A percentile compares a stretch with the other conserved stretches of the same genome.
phyloP scores from a whole-genome alignment of 2,888 invertebrate genomes.

The Chrysina gloriosa region DNA sequence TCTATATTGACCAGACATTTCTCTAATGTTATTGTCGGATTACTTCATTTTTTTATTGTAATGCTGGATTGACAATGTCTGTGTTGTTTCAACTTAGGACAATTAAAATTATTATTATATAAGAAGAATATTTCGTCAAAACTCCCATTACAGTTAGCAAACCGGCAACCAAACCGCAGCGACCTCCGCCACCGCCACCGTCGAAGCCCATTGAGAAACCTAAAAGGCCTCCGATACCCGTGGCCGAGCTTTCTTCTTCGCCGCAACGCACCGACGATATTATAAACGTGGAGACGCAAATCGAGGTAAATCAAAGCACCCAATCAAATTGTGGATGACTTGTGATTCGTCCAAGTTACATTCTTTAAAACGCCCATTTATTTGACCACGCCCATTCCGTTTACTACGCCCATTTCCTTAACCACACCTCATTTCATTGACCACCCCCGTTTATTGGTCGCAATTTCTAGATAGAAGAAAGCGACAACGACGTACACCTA shows the following conservation, averaged over 20 bases:
- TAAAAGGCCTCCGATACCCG: slow-evolving; percentile 57
- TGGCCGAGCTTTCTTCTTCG: slow-evolving; percentile 50
- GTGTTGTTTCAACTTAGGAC: too few species aligned
- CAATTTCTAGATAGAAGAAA: slow-evolving; percentile 21
- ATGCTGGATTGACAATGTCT: too few species aligned
- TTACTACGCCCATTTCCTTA: too few species aligned
- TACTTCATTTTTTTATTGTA: too few species aligned
- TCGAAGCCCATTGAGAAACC: slow-evolving; percentile 58
- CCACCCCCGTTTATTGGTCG: too few species aligned
- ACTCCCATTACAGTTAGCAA: slow-evolving; percentile 66
- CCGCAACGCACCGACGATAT: slow-evolving; percentile 47
- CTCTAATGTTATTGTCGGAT: too few species aligned
- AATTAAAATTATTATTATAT: too few species aligned
- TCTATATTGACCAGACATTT: too few species aligned
- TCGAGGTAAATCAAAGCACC: slow-evolving; percentile 34
- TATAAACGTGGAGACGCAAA: slow-evolving; percentile 26
- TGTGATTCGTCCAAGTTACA: not conserved
- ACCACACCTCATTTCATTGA: too few species aligned
- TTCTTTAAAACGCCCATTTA: too few species aligned
- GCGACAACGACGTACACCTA: slow-evolving; percentile 26
- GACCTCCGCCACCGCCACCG: slow-evolving; percentile 45
- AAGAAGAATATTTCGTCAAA: too few species aligned
- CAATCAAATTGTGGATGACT: not conserved
- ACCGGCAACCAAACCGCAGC: slow-evolving; percentile 52
- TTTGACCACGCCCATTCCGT: too few species aligned